Conservation (phyloP, 2,113 vertebrate species). For the Lamprotornis superbus region DNA sequence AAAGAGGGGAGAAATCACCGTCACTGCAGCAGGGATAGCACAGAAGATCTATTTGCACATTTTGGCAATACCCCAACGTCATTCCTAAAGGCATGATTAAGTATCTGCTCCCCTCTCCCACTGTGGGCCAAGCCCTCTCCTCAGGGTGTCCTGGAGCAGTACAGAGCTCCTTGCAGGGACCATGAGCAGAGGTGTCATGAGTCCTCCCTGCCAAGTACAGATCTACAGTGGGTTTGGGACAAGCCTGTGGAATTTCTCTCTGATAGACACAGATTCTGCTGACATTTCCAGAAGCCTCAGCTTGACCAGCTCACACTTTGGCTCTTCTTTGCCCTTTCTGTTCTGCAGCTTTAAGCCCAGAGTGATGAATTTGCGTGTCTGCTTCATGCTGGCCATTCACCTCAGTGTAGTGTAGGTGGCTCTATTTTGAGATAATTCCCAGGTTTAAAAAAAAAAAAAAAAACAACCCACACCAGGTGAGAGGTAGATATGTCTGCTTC, state of each 20-base stretch:
- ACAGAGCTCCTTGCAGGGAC: not conserved
- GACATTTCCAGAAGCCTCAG: not conserved
- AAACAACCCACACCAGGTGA: not conserved
- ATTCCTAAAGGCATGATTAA: not conserved
- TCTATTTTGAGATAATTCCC: not conserved
- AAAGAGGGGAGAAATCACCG: not conserved
- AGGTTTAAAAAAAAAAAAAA: not conserved
- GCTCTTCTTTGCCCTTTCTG: not conserved
- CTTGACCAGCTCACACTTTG: not conserved
- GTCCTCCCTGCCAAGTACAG: not conserved
- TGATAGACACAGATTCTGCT: not conserved
- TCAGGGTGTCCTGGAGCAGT: not conserved
- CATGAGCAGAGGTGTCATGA: fast-evolving
- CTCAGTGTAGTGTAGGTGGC: fast-evolving
- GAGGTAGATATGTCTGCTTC: not conserved
- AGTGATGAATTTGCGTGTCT: not conserved
- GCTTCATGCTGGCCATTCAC: not conserved
- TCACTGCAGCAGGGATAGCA: not conserved
- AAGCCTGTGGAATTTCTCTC: not conserved
- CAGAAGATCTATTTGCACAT: not conserved
- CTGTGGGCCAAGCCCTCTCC: not conserved
- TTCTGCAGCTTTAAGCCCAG: not conserved
- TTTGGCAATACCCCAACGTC: not conserved
- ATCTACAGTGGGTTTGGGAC: not conserved
- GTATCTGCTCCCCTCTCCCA: not conserved